phyloP scores from a whole-genome alignment of 2,888 invertebrate species.

The Ennomos fuscantarius region DNA sequence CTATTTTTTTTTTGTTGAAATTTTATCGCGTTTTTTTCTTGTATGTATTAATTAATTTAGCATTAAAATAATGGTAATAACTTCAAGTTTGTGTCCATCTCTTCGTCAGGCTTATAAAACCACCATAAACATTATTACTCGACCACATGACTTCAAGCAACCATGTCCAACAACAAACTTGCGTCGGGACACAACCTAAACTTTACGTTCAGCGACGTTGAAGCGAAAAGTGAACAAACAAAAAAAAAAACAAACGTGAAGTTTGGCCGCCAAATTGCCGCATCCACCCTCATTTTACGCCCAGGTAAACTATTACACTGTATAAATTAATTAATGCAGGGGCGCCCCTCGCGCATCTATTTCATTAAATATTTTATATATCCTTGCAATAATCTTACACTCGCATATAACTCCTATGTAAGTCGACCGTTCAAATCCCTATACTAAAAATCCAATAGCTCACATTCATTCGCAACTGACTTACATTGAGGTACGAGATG shows the following conservation, averaged over 20 bases:
- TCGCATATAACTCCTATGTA: constrained; percentile 35
- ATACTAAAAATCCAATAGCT: constrained; percentile 39
- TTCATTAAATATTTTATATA: constrained; percentile 48
- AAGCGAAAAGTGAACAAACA: constrained; percentile 82
- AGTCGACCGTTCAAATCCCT: constrained; percentile 45
- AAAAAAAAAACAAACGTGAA: constrained; percentile 81
- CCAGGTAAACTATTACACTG: constrained; percentile 39
- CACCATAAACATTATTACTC: constrained; percentile 57
- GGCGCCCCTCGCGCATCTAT: constrained; percentile 47
- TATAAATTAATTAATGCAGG: constrained; percentile 60
- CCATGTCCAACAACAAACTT: constrained; percentile 63
- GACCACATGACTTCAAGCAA: constrained; percentile 62
- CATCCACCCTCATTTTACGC: constrained; percentile 37
- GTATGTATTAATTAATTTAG: constrained; percentile 81
- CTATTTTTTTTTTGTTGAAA: constrained; percentile 72
- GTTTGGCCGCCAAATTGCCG: constrained; percentile 58
- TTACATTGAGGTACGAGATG: background rate
- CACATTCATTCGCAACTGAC: background rate
- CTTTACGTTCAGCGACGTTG: constrained; percentile 61
- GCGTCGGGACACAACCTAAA: constrained; percentile 67
- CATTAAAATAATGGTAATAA: constrained; percentile 83
- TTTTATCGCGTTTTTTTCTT: constrained; percentile 68
- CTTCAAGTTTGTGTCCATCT: constrained; percentile 79
- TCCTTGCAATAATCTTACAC: constrained; percentile 47
- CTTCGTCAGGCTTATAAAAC: constrained; percentile 66